A percentile compares a stretch with the other conserved stretches of the same genome.
These are phyloP conservation scores for Platysternon megacephalum DNA, from an alignment of 2,113 vertebrate species.

Conservation along the genomic window DNA sequence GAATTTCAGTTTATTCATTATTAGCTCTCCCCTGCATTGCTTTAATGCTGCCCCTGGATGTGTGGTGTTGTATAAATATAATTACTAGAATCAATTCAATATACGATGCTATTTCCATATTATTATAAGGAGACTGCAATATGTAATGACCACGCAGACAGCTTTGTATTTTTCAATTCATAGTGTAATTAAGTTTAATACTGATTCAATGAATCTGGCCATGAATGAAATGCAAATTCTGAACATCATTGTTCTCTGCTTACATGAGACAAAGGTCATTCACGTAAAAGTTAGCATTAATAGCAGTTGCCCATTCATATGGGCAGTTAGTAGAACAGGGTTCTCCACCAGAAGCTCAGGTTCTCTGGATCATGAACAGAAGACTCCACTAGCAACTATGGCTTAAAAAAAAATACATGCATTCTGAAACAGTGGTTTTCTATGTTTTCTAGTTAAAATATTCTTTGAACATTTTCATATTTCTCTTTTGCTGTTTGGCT, in stretches of 20 bases:
- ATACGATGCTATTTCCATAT: not conserved
- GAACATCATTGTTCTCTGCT: not conserved
- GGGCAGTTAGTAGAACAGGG: not conserved
- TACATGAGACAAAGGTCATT: not conserved
- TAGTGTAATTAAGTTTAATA: slow-evolving; percentile 29
- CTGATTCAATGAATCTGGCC: not conserved
- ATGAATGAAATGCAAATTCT: slow-evolving; percentile 50
- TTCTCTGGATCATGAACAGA: not conserved
- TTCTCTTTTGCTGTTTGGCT: not conserved
- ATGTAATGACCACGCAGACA: slow-evolving; percentile 31
- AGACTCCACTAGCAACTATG: not conserved
- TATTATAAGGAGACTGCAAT: not conserved
- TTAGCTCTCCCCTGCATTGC: not conserved
- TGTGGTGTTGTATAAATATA: slow-evolving; percentile 42
- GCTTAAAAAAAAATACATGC: not conserved
- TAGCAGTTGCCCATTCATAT: not conserved
- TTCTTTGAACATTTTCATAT: not conserved
- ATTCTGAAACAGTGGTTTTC: not conserved
- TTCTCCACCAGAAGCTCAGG: not conserved
- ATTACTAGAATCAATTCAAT: slow-evolving; percentile 35
- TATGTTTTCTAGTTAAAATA: not conserved
- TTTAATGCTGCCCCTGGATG: slow-evolving; percentile 9
- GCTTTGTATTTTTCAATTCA: slow-evolving; percentile 33
- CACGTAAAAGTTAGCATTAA: not conserved
- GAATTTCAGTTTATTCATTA: slow-evolving; percentile 13